Conservation (phyloP, 1,140 invertebrate genomes). For the Neodiprion pinetum region DNA sequence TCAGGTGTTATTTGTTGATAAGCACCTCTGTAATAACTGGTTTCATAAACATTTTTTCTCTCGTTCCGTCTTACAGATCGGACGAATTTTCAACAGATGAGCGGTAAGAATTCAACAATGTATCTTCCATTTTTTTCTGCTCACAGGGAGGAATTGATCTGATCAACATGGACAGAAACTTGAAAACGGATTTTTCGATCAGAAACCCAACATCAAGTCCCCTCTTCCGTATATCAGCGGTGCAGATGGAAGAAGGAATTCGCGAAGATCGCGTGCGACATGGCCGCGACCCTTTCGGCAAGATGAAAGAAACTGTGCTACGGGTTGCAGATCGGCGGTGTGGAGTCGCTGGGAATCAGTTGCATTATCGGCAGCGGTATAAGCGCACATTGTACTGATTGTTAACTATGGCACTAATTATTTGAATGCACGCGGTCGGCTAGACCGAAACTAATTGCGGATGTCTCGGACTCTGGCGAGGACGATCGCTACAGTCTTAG, state of each 20-base stretch:
- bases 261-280: neutral
- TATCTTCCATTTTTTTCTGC: no score
- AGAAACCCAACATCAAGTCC: neutral
- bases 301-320: neutral
- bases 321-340: neutral
- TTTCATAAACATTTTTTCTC: no score
- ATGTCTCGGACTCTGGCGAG: neutral
- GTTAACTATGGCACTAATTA: neutral
- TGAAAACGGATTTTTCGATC: neutral
- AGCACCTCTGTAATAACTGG: no score
- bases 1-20: no score
- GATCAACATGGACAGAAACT: no score
- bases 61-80: no score
- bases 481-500: neutral
- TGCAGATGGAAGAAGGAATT: neutral
- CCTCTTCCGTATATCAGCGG: neutral
- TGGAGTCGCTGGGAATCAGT: neutral
- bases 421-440: neutral
- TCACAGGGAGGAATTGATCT: no score
- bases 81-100: no score
- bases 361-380: neutral
- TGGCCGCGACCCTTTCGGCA: neutral
- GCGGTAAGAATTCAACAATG: no score
- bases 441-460: neutral
- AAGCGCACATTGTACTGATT: neutral